These are phyloP conservation scores for Harmothoe impar DNA, from an alignment of 2,888 invertebrate genomes.

Conservation along the genomic window DNA sequence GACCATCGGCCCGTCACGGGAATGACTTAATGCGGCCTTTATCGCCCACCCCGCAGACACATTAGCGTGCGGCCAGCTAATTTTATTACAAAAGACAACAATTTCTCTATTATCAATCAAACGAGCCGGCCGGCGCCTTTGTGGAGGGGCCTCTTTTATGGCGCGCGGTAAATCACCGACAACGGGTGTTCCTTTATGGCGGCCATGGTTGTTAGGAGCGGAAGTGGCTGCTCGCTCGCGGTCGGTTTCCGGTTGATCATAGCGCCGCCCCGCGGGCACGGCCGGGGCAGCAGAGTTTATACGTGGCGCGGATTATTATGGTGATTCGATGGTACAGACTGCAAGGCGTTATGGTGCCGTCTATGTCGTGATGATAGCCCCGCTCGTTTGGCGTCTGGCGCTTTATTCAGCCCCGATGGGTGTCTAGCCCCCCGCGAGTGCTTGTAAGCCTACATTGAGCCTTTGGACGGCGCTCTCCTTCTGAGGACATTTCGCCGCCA, in stretches of 20 bases:
- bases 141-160: constrained; percentile 33
- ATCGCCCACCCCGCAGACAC: constrained; percentile 37
- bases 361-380: constrained; percentile 20
- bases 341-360: not conserved
- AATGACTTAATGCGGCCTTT: constrained; percentile 34
- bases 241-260: constrained; percentile 35
- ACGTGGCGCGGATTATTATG: not conserved
- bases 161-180: not conserved
- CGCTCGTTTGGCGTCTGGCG: not conserved
- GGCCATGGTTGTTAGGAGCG: constrained; percentile 21
- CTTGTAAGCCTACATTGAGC: not conserved
- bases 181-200: not conserved
- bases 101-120: constrained; percentile 53
- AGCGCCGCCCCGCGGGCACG: not conserved
- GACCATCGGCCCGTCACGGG: not conserved
- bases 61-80: constrained; percentile 40
- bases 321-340: constrained; percentile 29
- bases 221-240: not conserved
- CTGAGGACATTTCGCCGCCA: not conserved
- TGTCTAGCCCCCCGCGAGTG: not conserved
- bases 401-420: not conserved
- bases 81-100: constrained; percentile 58
- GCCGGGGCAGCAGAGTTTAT: not conserved
- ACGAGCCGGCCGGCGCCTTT: constrained; percentile 24
- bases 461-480: not conserved